These are phyloP conservation scores for Epiblema foenella DNA, from an alignment of 2,888 invertebrate genomes.

Conservation along the genomic window DNA sequence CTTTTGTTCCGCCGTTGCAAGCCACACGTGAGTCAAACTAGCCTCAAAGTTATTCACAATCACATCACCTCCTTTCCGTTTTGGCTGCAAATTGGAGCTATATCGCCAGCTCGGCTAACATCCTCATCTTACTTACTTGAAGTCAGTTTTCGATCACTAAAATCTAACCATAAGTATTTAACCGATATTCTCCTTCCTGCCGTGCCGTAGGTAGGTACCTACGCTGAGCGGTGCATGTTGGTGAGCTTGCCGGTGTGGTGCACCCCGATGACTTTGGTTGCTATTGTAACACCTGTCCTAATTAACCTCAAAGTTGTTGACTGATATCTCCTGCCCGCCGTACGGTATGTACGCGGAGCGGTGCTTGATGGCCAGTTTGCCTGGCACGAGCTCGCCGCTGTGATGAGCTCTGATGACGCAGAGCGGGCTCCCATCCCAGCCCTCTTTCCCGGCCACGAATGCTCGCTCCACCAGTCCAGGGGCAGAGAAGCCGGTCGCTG, in stretches of 20 bases:
- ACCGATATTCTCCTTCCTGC: no score
- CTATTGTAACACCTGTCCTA: not conserved
- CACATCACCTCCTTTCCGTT: not conserved
- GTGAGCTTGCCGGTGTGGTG: no score
- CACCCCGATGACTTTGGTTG: not conserved
- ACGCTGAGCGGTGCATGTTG: no score
- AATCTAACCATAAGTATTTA: no score
- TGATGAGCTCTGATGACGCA: slow-evolving; percentile 77
- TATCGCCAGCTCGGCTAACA: not conserved
- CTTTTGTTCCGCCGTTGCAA: no score
- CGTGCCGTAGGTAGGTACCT: no score
- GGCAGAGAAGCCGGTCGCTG: slow-evolving; percentile 62
- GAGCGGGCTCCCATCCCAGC: slow-evolving; percentile 76
- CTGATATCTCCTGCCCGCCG: slow-evolving; percentile 70
- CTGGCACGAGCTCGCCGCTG: slow-evolving; percentile 72
- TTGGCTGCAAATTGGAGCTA: not conserved
- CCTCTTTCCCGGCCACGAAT: slow-evolving; percentile 73
- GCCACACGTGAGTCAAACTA: not conserved
- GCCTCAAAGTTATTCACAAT: not conserved
- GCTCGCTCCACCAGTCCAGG: slow-evolving; percentile 61
- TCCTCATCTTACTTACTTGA: no score
- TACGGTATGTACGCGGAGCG: slow-evolving; percentile 71
- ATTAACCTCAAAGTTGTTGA: slow-evolving; percentile 77
- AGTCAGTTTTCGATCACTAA: not conserved
- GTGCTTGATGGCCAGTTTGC: slow-evolving; percentile 74